Conservation (phyloP, 1,140 invertebrate genomes). For the Capitella teleta region DNA sequence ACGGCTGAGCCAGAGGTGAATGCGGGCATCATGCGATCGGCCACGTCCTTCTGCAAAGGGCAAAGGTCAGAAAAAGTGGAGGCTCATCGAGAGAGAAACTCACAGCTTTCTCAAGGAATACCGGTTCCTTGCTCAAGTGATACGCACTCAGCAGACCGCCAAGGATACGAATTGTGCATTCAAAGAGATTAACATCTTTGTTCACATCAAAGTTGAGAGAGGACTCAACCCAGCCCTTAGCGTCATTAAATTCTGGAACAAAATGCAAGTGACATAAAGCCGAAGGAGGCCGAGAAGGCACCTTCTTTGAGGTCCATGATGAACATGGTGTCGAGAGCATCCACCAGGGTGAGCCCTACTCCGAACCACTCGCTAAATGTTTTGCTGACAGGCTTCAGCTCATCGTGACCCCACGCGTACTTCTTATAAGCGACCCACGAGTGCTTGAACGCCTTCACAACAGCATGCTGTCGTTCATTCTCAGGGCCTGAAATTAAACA, state of each 20-base stretch:
- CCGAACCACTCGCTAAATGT: conserved; percentile 34
- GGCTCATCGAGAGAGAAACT: conserved; percentile 10
- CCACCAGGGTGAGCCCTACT: conserved; percentile 72
- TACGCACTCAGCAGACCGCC: conserved; percentile 87
- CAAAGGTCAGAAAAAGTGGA: background rate
- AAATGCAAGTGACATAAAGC: background rate
- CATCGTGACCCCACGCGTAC: conserved; percentile 97
- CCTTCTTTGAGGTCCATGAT: conserved; percentile 86
- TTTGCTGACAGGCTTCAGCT: conserved; percentile 72
- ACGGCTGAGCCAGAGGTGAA: conserved; percentile 95
- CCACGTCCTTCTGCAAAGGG: conserved; percentile 55
- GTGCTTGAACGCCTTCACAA: conserved; percentile 33
- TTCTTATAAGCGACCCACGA: conserved; percentile 91
- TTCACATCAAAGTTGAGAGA: conserved; percentile 60
- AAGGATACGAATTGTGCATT: conserved; percentile 96
- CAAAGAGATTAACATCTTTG: conserved; percentile 89
- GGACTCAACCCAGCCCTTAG: conserved; percentile 80
- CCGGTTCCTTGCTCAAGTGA: conserved; percentile 77
- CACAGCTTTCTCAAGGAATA: conserved; percentile 64
- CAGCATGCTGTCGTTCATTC: conserved; percentile 23
- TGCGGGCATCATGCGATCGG: conserved; percentile 82
- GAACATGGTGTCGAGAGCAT: conserved; percentile 90
- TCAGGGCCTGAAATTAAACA: conserved; percentile 12
- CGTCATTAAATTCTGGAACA: conserved; percentile 72
- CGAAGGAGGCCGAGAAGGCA: no score